Conservation (phyloP, 2,113 vertebrate species). For the Lagenorhynchus albirostris region DNA sequence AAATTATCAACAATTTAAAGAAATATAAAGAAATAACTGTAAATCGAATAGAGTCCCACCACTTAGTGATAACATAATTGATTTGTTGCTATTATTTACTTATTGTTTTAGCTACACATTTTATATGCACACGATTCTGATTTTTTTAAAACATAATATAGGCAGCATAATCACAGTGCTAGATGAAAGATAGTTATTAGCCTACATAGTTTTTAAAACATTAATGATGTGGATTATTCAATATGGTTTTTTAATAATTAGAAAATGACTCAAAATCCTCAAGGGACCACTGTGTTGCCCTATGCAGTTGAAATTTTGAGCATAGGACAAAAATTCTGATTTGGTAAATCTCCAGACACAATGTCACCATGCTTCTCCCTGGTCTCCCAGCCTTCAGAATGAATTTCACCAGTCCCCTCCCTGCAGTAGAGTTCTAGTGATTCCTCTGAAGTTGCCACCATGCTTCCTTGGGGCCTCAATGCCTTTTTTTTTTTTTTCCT, state of each 20-base stretch:
- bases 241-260: not conserved
- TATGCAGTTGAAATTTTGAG: not conserved
- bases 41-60: not conserved
- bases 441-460: not conserved
- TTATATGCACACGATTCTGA: not conserved
- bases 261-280: not conserved
- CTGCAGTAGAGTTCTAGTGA: not conserved
- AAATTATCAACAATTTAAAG: not conserved
- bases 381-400: not conserved
- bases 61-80: not conserved
- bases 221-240: not conserved
- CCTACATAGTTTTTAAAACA: not conserved
- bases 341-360: not conserved
- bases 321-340: not conserved
- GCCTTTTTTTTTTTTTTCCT: too few relatives aligned
- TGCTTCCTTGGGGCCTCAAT: not conserved
- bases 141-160: not conserved
- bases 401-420: not conserved
- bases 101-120: not conserved
- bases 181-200: too few relatives aligned
- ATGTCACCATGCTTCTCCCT: accelerated
- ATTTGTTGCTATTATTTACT: not conserved
- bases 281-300: not conserved
- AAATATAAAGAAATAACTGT: not conserved
- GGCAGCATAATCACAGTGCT: not conserved